These are phyloP conservation scores for Corticium candelabrum DNA, from an alignment of 37 sponge, comb jelly and placozoan genomes.

Conservation along the genomic window DNA sequence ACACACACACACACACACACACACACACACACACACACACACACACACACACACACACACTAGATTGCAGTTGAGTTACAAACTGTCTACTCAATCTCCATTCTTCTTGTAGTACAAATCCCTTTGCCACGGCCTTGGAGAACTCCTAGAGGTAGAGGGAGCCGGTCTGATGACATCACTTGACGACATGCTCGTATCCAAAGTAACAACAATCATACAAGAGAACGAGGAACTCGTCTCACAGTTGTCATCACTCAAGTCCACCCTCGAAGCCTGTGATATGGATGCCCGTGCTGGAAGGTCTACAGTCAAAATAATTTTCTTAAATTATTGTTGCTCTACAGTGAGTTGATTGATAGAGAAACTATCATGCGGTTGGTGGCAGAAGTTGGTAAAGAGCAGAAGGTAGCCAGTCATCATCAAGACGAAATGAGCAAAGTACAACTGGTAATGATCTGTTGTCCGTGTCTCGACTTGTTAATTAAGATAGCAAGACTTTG, in stretches of 20 bases:
- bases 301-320: no score
- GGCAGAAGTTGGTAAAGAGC: constrained; percentile 1
- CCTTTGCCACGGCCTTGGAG: neutral
- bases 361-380: neutral
- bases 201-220: neutral
- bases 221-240: neutral
- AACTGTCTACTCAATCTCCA: no score
- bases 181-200: neutral
- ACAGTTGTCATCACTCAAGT: neutral
- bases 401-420: neutral
- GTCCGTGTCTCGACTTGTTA: no score
- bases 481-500: neutral
- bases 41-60: no score
- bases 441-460: neutral
- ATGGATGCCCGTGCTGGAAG: neutral
- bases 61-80: no score
- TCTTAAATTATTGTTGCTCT: no score
- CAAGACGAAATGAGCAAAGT: neutral
- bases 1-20: no score
- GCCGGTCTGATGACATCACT: neutral
- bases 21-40: no score
- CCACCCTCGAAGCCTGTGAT: neutral
- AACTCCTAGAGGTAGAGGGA: neutral
- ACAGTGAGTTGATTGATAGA: neutral
- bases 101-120: neutral